phyloP scores from a whole-genome alignment of 2,797 vertebrate genomes.

The Masticophis lateralis region DNA sequence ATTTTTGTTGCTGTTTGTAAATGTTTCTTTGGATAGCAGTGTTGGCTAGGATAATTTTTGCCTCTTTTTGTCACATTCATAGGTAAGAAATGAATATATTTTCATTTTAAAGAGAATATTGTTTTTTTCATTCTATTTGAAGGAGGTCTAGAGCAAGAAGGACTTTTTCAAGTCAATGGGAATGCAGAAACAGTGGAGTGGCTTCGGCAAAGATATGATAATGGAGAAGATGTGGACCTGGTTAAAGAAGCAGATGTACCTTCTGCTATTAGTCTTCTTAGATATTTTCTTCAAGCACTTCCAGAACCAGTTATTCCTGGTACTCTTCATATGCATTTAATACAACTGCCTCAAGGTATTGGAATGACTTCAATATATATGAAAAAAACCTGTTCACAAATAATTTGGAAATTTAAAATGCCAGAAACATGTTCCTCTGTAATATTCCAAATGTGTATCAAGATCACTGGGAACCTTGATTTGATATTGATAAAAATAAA shows the following conservation, averaged over 20 bases:
- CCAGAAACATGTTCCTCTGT: background rate
- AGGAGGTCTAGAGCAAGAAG: slow-evolving; percentile 92
- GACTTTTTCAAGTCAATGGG: slow-evolving; percentile 96
- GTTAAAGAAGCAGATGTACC: slow-evolving; percentile 96
- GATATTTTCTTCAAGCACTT: slow-evolving; percentile 97
- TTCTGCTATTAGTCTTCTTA: slow-evolving; percentile 93
- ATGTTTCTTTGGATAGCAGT: background rate
- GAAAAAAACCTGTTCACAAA: background rate
- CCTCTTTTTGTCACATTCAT: background rate
- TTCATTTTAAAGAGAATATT: slow-evolving; percentile 19
- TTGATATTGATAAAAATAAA: background rate
- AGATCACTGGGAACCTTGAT: background rate
- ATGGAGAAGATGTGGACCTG: slow-evolving; percentile 92
- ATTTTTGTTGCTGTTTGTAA: background rate
- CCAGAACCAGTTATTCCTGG: slow-evolving; percentile 93
- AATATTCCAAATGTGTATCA: background rate
- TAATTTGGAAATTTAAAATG: background rate
- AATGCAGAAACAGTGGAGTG: slow-evolving; percentile 96
- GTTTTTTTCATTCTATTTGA: slow-evolving; percentile 57
- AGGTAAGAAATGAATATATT: slow-evolving; percentile 16
- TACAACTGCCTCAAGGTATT: slow-evolving; percentile 92
- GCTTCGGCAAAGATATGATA: slow-evolving; percentile 94
- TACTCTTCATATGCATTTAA: slow-evolving; percentile 86
- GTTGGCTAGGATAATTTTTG: background rate
- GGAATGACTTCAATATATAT: background rate